Conservation (phyloP, 2,113 vertebrate genomes). For the Platysternon megacephalum region DNA sequence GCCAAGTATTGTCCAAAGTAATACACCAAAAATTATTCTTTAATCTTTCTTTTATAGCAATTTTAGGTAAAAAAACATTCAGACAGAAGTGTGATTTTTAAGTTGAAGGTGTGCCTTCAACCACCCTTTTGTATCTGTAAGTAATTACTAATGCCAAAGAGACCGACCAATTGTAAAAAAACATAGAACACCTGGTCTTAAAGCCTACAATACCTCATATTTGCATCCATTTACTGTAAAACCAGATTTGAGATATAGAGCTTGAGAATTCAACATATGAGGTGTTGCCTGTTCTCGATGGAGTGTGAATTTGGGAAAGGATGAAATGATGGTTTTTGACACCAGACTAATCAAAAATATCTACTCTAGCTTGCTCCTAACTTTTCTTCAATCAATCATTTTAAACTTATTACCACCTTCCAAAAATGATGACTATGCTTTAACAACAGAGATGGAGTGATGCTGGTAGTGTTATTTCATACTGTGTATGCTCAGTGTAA, state of each 20-base stretch:
- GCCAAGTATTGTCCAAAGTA: background rate
- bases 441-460: accelerated
- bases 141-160: accelerated
- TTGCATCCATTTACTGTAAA: background rate
- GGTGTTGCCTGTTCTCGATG: background rate
- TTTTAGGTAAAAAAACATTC: background rate
- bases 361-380: background rate
- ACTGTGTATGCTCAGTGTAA: accelerated
- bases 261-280: background rate
- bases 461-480: background rate
- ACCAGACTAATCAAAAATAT: background rate
- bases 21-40: background rate
- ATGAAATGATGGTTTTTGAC: accelerated
- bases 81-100: background rate
- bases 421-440: background rate
- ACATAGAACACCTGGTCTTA: background rate
- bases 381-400: background rate
- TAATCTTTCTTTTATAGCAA: background rate
- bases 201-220: background rate
- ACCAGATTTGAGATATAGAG: background rate
- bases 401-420: background rate
- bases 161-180: background rate
- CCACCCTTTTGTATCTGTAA: background rate
- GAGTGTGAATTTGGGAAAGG: background rate
- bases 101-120: background rate